Evolutionary conservation across 2,888 invertebrate species (phyloP).

Genomic region (Acronicta alni): DNA sequence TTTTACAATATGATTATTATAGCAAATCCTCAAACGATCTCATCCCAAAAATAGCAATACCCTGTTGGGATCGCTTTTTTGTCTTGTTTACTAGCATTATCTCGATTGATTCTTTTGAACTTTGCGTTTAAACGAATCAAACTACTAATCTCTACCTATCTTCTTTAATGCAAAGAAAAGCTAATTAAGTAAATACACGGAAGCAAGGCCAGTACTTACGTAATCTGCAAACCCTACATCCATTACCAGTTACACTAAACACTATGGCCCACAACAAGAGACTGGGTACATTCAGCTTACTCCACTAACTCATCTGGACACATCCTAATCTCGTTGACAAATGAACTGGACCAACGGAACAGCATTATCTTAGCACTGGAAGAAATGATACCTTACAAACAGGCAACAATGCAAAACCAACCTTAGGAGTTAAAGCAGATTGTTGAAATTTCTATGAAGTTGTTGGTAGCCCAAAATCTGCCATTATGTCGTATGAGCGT

Average conservation of each 20-base stretch:
- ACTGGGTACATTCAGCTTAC: constrained; percentile 42
- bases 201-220: constrained; percentile 37
- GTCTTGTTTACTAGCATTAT: too few relatives aligned
- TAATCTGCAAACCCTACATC: constrained; percentile 52
- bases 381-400: constrained; percentile 48
- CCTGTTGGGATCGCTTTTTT: too few relatives aligned
- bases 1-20: too few relatives aligned
- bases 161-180: neutral
- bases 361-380: constrained; percentile 60
- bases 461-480: constrained; percentile 32
- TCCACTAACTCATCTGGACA: constrained; percentile 60
- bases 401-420: constrained; percentile 16
- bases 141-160: too few relatives aligned
- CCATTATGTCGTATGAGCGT: constrained; percentile 57
- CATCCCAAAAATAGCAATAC: too few relatives aligned
- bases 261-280: constrained; percentile 53
- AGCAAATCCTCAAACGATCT: too few relatives aligned
- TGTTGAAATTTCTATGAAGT: constrained; percentile 18
- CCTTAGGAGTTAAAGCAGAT: constrained; percentile 16
- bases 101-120: too few relatives aligned
- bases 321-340: constrained; percentile 64
- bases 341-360: constrained; percentile 62
- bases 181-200: constrained; percentile 16
- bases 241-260: constrained; percentile 57
- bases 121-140: neutral